Percentiles rank a stretch among this genome's conserved stretches.
Evolutionary conservation across 2,797 vertebrate species (phyloP).

Genomic region (Champsocephalus gunnari): DNA sequence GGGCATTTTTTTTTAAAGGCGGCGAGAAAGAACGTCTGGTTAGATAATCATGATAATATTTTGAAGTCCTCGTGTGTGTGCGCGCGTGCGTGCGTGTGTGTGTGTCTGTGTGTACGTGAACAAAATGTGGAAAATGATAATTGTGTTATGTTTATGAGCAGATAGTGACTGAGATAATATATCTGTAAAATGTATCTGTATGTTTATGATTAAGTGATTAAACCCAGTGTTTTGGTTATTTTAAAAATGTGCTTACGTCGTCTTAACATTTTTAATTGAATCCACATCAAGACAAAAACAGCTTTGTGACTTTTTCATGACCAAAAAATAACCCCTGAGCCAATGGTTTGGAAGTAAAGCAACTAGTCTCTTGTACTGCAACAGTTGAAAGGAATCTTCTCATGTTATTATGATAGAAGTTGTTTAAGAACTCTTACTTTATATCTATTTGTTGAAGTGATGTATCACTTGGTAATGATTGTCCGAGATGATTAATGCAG

Average conservation of each 20-base stretch:
- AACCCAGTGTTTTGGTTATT: background rate
- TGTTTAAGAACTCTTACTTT: background rate
- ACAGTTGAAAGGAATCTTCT: background rate
- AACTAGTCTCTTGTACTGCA: background rate
- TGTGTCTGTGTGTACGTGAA: too few species aligned
- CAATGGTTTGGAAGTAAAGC: background rate
- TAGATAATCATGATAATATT: background rate
- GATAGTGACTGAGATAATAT: background rate
- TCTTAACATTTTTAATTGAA: background rate
- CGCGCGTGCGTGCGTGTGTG: too few species aligned
- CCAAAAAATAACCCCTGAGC: background rate
- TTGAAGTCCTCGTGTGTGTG: background rate
- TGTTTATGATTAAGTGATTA: background rate
- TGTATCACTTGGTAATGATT: background rate
- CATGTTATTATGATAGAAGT: background rate
- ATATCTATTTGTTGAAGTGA: background rate
- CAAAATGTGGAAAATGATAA: background rate
- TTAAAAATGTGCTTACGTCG: background rate
- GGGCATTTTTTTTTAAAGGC: background rate
- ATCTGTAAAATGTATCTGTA: background rate
- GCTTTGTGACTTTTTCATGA: background rate
- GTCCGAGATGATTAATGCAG: conserved; percentile 23
- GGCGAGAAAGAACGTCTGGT: background rate
- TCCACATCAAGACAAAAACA: background rate
- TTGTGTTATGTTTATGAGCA: background rate